These are phyloP conservation scores for Sialia sialis DNA, from an alignment of 2,113 vertebrate genomes.

Conservation along the genomic window DNA sequence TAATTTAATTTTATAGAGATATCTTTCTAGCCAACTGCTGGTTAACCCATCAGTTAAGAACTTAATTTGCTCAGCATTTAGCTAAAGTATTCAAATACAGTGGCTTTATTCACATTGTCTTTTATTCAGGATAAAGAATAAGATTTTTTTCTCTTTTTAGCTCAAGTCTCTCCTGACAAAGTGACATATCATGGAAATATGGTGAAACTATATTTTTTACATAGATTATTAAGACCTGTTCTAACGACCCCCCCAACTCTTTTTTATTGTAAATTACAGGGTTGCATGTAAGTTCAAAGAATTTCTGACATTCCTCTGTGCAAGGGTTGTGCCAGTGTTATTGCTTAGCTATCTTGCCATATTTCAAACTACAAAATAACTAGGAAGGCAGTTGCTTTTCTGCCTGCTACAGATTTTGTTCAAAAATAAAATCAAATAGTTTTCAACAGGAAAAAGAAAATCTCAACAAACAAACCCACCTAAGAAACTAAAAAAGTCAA, in stretches of 20 bases:
- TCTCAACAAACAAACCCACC: background rate
- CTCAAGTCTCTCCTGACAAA: background rate
- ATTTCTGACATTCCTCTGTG: background rate
- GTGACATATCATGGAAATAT: background rate
- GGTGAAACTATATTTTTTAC: background rate
- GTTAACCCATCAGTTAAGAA: background rate
- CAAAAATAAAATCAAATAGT: background rate
- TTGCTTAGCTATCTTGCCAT: background rate
- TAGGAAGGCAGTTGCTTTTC: background rate
- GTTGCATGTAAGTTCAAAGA: background rate
- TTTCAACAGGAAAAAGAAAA: background rate
- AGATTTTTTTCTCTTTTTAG: background rate
- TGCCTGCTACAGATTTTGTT: background rate
- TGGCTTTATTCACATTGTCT: background rate
- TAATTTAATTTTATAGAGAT: background rate
- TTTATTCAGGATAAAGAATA: background rate
- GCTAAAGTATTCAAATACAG: background rate
- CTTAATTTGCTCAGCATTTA: background rate
- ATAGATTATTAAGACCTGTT: background rate
- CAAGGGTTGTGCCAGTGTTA: background rate
- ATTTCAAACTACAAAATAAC: background rate
- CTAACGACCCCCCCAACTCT: fast-evolving
- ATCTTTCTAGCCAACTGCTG: background rate
- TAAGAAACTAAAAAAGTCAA: background rate
- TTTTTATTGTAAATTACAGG: background rate